phyloP scores from a whole-genome alignment of 2,888 invertebrate genomes.

The Eugnorisma glareosa region DNA sequence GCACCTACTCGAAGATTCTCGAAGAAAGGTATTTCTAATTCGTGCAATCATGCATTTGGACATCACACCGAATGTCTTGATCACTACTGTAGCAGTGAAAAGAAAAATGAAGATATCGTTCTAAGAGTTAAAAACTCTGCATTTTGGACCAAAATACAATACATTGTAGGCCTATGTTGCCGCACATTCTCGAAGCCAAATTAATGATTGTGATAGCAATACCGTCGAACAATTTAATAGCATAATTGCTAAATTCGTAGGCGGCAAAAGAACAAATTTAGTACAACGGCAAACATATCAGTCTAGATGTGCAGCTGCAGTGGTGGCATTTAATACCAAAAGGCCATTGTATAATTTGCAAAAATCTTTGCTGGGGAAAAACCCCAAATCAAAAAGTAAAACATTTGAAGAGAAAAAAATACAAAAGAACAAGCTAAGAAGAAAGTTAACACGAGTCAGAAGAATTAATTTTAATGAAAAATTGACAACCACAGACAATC shows the following conservation, averaged over 20 bases:
- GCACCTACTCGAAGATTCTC: too few species aligned
- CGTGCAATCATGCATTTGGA: neutral
- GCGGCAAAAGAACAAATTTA: conserved; percentile 33
- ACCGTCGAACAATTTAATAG: conserved; percentile 20
- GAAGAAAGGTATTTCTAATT: neutral
- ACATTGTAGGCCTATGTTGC: neutral
- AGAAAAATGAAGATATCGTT: conserved; percentile 4
- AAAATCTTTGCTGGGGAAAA: conserved; percentile 3
- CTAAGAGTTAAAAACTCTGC: conserved; percentile 1
- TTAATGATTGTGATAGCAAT: conserved; percentile 25
- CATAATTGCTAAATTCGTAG: conserved; percentile 34
- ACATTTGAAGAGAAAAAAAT: conserved; percentile 7
- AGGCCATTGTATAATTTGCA: conserved; percentile 18
- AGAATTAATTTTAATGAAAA: neutral
- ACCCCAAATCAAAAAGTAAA: conserved; percentile 6
- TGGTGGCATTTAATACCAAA: conserved; percentile 18
- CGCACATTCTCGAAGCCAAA: conserved; percentile 7
- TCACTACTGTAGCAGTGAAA: conserved; percentile 13
- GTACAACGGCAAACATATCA: conserved; percentile 16
- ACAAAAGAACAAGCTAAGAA: conserved; percentile 6
- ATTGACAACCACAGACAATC: neutral
- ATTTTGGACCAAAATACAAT: conserved; percentile 8
- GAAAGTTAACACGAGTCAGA: neutral
- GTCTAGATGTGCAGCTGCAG: conserved; percentile 23
- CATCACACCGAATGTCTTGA: neutral